phyloP scores from a whole-genome alignment of 1,140 invertebrate genomes.

The Drosophila sp. region DNA sequence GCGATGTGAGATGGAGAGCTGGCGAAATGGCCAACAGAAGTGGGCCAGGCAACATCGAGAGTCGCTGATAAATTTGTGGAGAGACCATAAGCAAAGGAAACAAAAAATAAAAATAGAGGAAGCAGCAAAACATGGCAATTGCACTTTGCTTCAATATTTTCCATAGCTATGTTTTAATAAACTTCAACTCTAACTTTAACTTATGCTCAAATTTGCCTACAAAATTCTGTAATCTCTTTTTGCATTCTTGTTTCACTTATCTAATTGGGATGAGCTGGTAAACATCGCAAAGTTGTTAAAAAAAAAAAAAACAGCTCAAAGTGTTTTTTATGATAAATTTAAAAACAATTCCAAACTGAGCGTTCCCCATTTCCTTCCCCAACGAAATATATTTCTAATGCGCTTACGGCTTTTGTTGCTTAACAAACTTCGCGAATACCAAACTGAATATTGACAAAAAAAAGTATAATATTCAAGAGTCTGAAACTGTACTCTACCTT shows the following conservation, averaged over 20 bases:
- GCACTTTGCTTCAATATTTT: conserved; percentile 27
- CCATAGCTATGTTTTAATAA: conserved; percentile 62
- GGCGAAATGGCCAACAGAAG: conserved; percentile 17
- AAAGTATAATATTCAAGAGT: conserved; percentile 69
- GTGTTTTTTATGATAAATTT: conserved; percentile 67
- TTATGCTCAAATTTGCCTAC: conserved; percentile 30
- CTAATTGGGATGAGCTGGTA: conserved; percentile 39
- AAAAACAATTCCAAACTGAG: conserved; percentile 70
- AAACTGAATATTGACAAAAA: conserved; percentile 59
- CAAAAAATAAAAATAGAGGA: background rate
- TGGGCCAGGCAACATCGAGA: conserved; percentile 36
- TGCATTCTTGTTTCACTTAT: conserved; percentile 16
- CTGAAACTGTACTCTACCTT: conserved; percentile 5
- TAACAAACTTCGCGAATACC: conserved; percentile 47
- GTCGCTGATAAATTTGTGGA: conserved; percentile 71
- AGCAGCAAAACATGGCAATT: background rate
- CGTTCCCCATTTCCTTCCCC: conserved; percentile 11
- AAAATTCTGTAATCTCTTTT: conserved; percentile 23
- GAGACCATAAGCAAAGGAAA: conserved; percentile 8
- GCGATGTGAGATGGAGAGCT: conserved; percentile 49
- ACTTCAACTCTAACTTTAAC: conserved; percentile 46
- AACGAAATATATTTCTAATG: conserved; percentile 26
- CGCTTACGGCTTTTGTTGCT: conserved; percentile 65
- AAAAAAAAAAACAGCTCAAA: conserved; percentile 59
- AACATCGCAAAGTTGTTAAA: conserved; percentile 66